Conservation (phyloP, 1,140 invertebrate genomes). For the Dendrolimus punctatus region DNA sequence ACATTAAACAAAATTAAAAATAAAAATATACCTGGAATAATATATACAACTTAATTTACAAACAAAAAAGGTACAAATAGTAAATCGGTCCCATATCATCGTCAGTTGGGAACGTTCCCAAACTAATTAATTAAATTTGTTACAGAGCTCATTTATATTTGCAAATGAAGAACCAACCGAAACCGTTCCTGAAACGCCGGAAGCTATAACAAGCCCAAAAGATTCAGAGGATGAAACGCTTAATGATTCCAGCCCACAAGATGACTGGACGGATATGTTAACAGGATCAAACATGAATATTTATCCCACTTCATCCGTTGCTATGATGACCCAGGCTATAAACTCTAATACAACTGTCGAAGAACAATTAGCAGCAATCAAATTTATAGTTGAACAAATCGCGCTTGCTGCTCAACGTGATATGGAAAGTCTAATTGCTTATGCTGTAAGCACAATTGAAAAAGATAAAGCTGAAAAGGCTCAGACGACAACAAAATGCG, state of each 20-base stretch:
- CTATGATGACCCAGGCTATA: conserved; percentile 43
- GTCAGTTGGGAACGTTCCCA: neutral
- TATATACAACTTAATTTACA: too few species aligned
- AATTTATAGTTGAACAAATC: conserved; percentile 46
- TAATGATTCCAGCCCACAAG: conserved; percentile 18
- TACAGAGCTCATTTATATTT: conserved; percentile 24
- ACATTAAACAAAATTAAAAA: too few species aligned
- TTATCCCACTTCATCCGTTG: conserved; percentile 34
- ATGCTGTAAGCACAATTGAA: conserved; percentile 24
- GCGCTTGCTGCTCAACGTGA: conserved; percentile 42
- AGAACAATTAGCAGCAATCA: conserved; percentile 55
- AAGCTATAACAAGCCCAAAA: conserved; percentile 12
- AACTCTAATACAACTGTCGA: conserved; percentile 41
- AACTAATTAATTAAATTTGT: conserved; percentile 10
- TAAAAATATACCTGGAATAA: too few species aligned
- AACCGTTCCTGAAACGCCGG: conserved; percentile 9
- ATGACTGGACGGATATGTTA: conserved; percentile 41
- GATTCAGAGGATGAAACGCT: conserved; percentile 14
- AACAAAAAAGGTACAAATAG: neutral
- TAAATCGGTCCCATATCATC: neutral
- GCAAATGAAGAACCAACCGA: conserved; percentile 11
- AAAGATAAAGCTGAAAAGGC: conserved; percentile 16
- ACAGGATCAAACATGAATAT: conserved; percentile 21
- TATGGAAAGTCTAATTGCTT: conserved; percentile 46
- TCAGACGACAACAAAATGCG: conserved; percentile 26